phyloP scores from a whole-genome alignment of 2,888 invertebrate species.

The Drosophila trichaetosa region DNA sequence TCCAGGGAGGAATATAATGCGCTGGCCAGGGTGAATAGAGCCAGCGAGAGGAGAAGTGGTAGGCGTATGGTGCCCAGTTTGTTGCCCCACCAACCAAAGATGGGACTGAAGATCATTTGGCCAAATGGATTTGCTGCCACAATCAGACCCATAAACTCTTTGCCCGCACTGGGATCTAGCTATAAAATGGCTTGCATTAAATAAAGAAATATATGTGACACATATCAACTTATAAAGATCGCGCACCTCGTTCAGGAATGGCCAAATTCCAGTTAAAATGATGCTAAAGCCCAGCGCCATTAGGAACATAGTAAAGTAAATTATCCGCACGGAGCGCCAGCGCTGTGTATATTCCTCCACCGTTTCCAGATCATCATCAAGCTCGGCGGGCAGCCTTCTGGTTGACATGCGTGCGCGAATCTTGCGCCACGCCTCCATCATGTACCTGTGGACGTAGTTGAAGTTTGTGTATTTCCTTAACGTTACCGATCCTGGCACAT shows the following conservation, averaged over 20 bases:
- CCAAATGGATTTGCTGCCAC: conserved; percentile 95
- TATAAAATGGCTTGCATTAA: conserved; percentile 81
- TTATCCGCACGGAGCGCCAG: conserved; percentile 92
- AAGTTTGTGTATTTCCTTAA: conserved; percentile 5
- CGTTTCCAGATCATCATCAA: conserved; percentile 88
- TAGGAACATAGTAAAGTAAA: conserved; percentile 95
- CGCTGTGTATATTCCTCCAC: conserved; percentile 88
- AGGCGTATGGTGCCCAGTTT: conserved; percentile 89
- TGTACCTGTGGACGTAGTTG: conserved; percentile 16
- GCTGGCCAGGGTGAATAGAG: conserved; percentile 90
- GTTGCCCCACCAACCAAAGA: conserved; percentile 94
- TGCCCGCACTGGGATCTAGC: conserved; percentile 92
- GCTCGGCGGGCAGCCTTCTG: conserved; percentile 73
- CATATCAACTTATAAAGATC: neutral
- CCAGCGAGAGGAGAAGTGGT: conserved; percentile 89
- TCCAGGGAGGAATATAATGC: conserved; percentile 91
- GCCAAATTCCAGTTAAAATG: conserved; percentile 94
- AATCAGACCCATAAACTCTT: conserved; percentile 93
- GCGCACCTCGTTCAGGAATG: conserved; percentile 92
- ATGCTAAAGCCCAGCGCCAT: conserved; percentile 96
- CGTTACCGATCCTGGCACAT: conserved; percentile 32
- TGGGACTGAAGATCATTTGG: conserved; percentile 93
- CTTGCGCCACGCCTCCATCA: conserved; percentile 72
- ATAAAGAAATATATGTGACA: neutral
- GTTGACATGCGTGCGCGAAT: conserved; percentile 61